Conservation (phyloP, 1,140 invertebrate species). For the Drosophila sp. region DNA sequence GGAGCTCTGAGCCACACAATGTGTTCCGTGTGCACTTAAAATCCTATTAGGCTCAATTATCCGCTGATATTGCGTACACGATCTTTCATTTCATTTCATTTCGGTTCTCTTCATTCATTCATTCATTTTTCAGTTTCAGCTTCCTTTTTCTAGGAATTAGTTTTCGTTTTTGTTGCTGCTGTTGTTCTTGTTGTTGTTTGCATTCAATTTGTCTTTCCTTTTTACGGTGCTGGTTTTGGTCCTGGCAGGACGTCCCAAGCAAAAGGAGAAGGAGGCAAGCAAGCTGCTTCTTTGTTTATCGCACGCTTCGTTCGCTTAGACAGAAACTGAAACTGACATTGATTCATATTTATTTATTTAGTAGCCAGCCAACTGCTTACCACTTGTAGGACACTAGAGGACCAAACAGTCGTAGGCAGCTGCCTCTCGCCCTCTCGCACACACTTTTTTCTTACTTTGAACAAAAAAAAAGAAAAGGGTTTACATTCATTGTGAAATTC, state of each 20-base stretch:
- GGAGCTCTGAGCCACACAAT: conserved; percentile 63
- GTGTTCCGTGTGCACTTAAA: conserved; percentile 71
- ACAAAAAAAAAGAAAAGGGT: not conserved
- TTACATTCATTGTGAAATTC: not conserved
- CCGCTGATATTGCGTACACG: conserved; percentile 81
- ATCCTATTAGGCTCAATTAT: conserved; percentile 83
- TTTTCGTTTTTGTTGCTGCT: conserved; percentile 30
- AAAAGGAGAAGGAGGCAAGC: conserved; percentile 22
- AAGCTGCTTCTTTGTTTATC: conserved; percentile 75
- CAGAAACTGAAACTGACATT: conserved; percentile 57
- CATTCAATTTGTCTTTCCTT: conserved; percentile 76
- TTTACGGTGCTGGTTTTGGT: conserved; percentile 27
- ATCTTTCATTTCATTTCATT: conserved; percentile 48
- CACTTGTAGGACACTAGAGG: conserved; percentile 59
- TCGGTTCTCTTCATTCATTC: conserved; percentile 46
- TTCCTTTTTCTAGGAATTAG: conserved; percentile 68
- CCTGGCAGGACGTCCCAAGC: conserved; percentile 52
- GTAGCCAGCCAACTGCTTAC: conserved; percentile 42
- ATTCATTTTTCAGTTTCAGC: conserved; percentile 35
- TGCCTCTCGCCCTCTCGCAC: not conserved
- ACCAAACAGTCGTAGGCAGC: conserved; percentile 26
- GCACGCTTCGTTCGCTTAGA: conserved; percentile 54
- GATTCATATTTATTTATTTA: conserved; percentile 71
- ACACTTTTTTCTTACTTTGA: not conserved
- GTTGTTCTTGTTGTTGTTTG: conserved; percentile 47